phyloP scores from a whole-genome alignment of 2,888 invertebrate species.

The Agonum fuliginosum region DNA sequence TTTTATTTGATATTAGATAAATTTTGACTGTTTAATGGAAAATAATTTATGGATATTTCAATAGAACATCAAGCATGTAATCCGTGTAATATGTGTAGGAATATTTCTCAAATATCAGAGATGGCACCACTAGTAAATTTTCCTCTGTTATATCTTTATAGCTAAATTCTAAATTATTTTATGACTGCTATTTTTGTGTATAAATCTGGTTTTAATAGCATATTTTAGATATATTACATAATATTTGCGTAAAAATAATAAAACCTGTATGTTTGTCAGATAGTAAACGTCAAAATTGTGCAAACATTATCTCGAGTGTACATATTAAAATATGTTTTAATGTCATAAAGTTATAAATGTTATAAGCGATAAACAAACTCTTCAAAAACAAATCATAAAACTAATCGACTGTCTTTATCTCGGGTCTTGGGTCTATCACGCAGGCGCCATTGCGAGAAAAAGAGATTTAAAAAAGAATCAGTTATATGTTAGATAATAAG shows the following conservation, averaged over 20 bases:
- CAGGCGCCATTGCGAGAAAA: too few species aligned
- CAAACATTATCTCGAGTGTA: conserved; percentile 1
- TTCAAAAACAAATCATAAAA: not conserved
- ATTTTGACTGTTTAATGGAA: not conserved
- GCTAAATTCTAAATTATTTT: not conserved
- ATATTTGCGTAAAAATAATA: not conserved
- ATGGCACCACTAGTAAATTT: conserved; percentile 23
- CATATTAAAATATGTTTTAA: conserved; percentile 16
- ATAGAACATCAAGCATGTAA: not conserved
- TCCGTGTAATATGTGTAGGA: not conserved
- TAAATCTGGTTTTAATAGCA: not conserved
- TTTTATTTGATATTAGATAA: not conserved
- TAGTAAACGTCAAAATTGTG: conserved; percentile 18
- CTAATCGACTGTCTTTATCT: not conserved
- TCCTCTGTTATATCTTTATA: conserved; percentile 4
- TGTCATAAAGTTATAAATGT: conserved; percentile 4
- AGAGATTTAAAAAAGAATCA: too few species aligned
- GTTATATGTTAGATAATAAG: too few species aligned
- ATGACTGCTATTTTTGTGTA: not conserved
- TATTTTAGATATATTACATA: not conserved
- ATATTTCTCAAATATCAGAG: not conserved
- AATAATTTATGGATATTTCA: conserved; percentile 13
- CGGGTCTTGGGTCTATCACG: too few species aligned
- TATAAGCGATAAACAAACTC: not conserved
- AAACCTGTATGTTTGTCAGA: not conserved